Conservation (phyloP, 2,113 vertebrate genomes). For the Clarias gariepinus region DNA sequence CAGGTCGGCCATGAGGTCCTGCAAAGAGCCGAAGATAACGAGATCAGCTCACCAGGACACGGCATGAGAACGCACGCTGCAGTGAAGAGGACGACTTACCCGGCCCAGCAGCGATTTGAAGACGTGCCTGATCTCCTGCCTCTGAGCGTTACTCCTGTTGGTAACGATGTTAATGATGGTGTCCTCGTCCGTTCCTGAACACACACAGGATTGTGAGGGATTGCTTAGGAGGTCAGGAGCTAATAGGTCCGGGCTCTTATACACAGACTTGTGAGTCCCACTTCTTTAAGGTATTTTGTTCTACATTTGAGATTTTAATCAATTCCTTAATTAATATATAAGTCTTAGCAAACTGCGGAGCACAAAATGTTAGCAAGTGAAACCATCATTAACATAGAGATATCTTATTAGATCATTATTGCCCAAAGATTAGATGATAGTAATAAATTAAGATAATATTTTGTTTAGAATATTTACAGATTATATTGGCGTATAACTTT, state of each 20-base stretch:
- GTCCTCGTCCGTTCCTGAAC: conserved; percentile 87
- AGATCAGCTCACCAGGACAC: neutral
- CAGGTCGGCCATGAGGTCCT: conserved; percentile 94
- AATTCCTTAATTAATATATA: too few species aligned
- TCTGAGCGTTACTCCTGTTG: conserved; percentile 83
- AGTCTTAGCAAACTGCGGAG: too few species aligned
- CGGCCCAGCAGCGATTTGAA: conserved; percentile 94
- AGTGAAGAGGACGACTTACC: conserved; percentile 68
- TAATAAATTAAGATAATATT: too few species aligned
- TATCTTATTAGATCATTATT: too few species aligned
- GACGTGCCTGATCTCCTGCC: conserved; percentile 86
- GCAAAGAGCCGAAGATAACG: neutral
- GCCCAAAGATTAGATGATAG: too few species aligned
- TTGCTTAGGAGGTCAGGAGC: neutral
- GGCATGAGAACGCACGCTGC: too few species aligned
- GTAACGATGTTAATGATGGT: conserved; percentile 88
- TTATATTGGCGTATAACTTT: too few species aligned
- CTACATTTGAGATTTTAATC: too few species aligned
- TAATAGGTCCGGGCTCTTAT: neutral
- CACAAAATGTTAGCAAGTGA: too few species aligned
- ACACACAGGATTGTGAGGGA: neutral
- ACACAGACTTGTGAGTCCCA: neutral
- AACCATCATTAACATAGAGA: too few species aligned
- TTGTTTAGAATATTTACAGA: too few species aligned
- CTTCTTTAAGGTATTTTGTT: neutral